Evolutionary conservation across 1,140 invertebrate species (phyloP).

Genomic region (Zaprionus kolodkinae): DNA sequence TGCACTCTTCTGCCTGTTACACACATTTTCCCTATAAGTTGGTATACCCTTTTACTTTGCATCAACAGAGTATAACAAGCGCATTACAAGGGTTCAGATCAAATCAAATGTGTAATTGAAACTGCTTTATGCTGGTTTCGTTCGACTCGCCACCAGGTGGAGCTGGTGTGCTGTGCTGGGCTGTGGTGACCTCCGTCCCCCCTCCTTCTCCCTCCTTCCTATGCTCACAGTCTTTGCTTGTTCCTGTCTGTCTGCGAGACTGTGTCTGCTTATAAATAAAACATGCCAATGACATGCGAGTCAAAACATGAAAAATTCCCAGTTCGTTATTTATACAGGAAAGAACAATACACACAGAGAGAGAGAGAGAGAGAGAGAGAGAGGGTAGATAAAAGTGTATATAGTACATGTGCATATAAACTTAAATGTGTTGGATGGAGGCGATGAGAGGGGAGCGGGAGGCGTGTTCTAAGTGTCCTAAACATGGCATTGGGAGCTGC

Average conservation of each 20-base stretch:
- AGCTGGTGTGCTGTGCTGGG: background rate
- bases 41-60: too few species aligned
- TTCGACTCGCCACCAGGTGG: conserved; percentile 1
- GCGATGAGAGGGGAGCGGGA: background rate
- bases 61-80: background rate
- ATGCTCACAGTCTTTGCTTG: background rate
- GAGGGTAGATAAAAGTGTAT: background rate
- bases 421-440: background rate
- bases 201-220: too few species aligned
- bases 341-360: conserved; percentile 5
- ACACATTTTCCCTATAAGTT: too few species aligned
- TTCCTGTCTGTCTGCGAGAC: background rate
- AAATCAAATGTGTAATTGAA: conserved; percentile 62
- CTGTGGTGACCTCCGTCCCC: too few species aligned
- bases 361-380: background rate
- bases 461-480: conserved; percentile 7
- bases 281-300: conserved; percentile 61
- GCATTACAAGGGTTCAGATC: conserved; percentile 41
- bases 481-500: conserved; percentile 13
- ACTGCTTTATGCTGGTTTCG: conserved; percentile 31
- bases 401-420: conserved; percentile 3
- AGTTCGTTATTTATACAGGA: conserved; percentile 7
- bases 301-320: conserved; percentile 46
- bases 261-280: conserved; percentile 64
- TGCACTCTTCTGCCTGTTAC: too few species aligned